Base-by-base conservation (phyloP, 1,140 invertebrate species). In the Lepidurus couesii region DNA sequence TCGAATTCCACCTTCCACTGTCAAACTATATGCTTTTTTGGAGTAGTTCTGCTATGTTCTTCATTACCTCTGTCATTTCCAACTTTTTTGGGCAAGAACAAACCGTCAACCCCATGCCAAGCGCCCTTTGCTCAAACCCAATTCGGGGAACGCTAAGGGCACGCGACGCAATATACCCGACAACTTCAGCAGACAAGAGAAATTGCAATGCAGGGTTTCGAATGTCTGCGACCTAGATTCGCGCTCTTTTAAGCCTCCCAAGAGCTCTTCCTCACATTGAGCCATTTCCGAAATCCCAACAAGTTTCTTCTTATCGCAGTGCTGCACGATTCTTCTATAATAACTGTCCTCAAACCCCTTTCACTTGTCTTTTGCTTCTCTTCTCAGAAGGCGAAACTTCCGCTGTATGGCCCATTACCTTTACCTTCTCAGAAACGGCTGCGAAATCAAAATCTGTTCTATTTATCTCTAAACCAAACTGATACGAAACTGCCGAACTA, bases 181-280 rank as follows among this genome's bases (percentile, higher is more conserved):
- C 53, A 65, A 21, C 53, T 65, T 65, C 16, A 65, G 13, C 16
- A 65, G 53, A 65, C 53, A 65, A 65, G 53, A 65, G 53, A 65
- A 65, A 65, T 65, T 65, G 53, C 53, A 13, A 65, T 65, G 34
- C 34, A 34, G 34, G 34, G 34, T 65, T 65, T 65, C n/a, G 0
- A 21, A 16, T 21, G 53, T 65, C 21, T 5, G 16, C 13, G 53
- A 65, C 53, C 53, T 65, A 65, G 53, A 65, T 65, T 65, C 53
- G 8, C 6, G n/a, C 53, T 10, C 45, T 16, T 34, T 34, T 34
- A 13, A 65, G 16, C 53, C 53, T 65, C 16, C 53, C 53, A 16
- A 65, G 53, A n/a, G 53, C 53, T 65, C 13, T 21, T 65, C 8
- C 53, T 65, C 13, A 21, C n/a, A 16, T 13, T n/a, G 16, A n/a